Evolutionary conservation across 2,888 invertebrate species (phyloP).

Genomic region (Scaptomyza reducta): DNA sequence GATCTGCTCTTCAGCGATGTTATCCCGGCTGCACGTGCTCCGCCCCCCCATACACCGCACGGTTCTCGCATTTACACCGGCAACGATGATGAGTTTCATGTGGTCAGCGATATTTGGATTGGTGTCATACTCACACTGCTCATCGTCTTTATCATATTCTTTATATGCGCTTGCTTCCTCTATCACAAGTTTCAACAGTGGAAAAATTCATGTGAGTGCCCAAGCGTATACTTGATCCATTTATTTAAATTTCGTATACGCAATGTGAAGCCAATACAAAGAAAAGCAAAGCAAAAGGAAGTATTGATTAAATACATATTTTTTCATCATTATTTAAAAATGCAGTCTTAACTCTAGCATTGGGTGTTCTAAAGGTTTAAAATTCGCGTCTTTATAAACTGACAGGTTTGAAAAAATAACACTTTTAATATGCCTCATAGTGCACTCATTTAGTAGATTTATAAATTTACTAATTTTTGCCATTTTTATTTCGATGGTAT

Average conservation of each 20-base stretch:
- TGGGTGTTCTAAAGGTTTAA: too few species aligned
- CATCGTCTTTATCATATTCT: conserved; percentile 87
- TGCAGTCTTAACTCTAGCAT: too few species aligned
- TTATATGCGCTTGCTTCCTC: conserved; percentile 87
- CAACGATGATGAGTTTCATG: conserved; percentile 85
- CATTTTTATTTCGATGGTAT: too few species aligned
- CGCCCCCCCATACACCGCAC: conserved; percentile 61
- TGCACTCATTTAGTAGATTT: too few species aligned
- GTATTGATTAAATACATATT: too few species aligned
- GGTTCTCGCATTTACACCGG: conserved; percentile 68
- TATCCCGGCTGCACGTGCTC: conserved; percentile 65
- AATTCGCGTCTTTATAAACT: too few species aligned
- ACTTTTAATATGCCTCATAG: too few species aligned
- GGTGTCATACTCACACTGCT: conserved; percentile 87
- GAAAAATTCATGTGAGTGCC: conserved; percentile 86
- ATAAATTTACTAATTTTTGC: too few species aligned
- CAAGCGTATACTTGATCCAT: conserved; percentile 46
- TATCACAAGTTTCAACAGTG: conserved; percentile 88
- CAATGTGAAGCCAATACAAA: background rate
- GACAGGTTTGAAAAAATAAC: too few species aligned
- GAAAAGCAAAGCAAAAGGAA: too few species aligned
- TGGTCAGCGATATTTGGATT: conserved; percentile 87
- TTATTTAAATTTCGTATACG: conserved; percentile 32
- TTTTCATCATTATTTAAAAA: too few species aligned
- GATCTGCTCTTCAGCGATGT: conserved; percentile 68